Evolutionary conservation across 2,888 invertebrate species (phyloP), one percentile per base, ranked within the genome.

Genomic region (Drosophila vallismaia): DNA sequence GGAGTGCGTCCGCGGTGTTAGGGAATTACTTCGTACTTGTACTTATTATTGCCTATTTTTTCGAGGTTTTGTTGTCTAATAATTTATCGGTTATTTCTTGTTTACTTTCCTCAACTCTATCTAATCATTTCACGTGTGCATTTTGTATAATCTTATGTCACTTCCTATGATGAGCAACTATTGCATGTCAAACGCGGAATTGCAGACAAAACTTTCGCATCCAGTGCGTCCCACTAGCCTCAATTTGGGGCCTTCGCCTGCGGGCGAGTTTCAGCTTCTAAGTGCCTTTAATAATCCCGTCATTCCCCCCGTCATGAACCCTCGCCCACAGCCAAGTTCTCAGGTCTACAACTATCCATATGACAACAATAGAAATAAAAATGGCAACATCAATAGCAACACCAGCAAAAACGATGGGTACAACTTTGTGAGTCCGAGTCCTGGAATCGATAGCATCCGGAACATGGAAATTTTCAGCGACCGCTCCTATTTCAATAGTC

Each of bases 381-480:
- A 14, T 44, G 63, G 40, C 49, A 74, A 57, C 49, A 71, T 53
- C 38, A 59, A 59, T 44, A 71, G 28, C 49, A 33, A 24, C 52
- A 33, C 49, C 31, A 49, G 45, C 19, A 59, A 12, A 36, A 33
- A 40, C 24, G 62, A 29, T 26, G 45, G 58, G 9, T 67, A 63
- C 55, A 73, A 55, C 52, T 71, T 51, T 26, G 45, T 72, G 38
- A 88, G 77, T 75, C 57, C 79, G 12, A 88, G 77, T 74, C 80
- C 89, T 4, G 76, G 76, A 49, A 74, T 88, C 54, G 89, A 88
- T 55, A 75, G 79, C 71, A 84, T 88, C 62, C 86, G 88, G 52
- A 86, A 88, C 62, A 76, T 88, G 77, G 86, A 88, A 52, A 73
- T 79, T 31, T 52, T 71, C 51, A 67, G 46, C 36, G 75, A 77